Evolutionary conservation across 1,140 invertebrate genomes (phyloP), one percentile per base, ranked within the genome.

Genomic region (Sweltsa coloradensis): DNA sequence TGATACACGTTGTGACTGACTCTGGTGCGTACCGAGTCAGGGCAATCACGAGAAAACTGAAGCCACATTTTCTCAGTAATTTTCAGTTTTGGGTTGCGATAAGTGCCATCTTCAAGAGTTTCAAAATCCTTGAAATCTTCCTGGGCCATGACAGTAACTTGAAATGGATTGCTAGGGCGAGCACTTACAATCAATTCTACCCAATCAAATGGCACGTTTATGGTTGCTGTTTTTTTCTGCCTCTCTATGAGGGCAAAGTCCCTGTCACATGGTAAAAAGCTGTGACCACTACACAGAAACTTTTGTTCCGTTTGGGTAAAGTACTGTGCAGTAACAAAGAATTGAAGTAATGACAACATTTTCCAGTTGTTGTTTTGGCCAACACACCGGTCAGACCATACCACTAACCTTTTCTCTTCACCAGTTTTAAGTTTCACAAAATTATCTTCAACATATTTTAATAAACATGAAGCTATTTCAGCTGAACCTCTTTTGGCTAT

Each of bases 291-390:
- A 13, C 23, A 37, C 25, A 53, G 11, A 41, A 53, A 53, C 13
- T 51, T 53, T 36, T 52, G 49, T 3, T 53, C 14, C 13, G 49
- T 34, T 43, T 41, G 22, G 11, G 53, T 52, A 24, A 55, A 55
- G 21, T 47, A 49, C 7, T 36, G 39, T 29, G 29, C 21, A 23
- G 13, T 9, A 1, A 55, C 26, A n/a, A 55, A 37, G 37, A 31
- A 49, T 3, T 11, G 21, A n/a, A 47, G 39, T 27, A 49, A 29
- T 7, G 19, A 22, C 11, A 54, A 13, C 4, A 45, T 42, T 14
- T 40, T 34, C 44, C 40, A 57, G 36, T 57, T 57, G 24, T 55
- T 55, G 29, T 55, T 55, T 29, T 57, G 55, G 5, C 46, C 45
- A 1, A 42, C 36, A 39, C 53, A 52, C 23, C 50, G 11, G 45